Evolutionary conservation across 2,888 invertebrate genomes (phyloP), one percentile per base, ranked within the genome.

Genomic region (Mellilla xanthometata): DNA sequence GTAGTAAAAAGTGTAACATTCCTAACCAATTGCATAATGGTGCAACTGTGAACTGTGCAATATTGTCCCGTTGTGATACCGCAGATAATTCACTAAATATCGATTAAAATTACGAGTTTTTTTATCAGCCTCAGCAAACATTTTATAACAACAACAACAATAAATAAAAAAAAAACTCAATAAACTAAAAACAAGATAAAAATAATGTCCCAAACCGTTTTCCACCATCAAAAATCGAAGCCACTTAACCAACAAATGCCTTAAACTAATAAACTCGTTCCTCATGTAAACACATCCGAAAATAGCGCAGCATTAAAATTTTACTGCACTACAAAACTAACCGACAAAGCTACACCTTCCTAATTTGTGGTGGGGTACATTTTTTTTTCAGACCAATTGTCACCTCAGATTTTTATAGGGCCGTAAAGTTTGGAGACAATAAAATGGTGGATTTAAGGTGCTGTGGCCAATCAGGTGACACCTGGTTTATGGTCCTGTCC

Each of bases 341-440:
- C 56, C 49, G 58, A 48, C 57, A 45, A 33, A 54, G 49, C 48
- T 43, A 38, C 46, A 51, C 45, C 51, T 60, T 52, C 40, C 53
- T 49, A 51, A 56, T 54, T 65, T 68, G 66, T 62, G 60, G 51
- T 31, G 55, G 62, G 56, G 55, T 60, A 58, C 52, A 55, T 49
- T 52, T 61, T 64, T 61, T 64, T 55, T 63, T 57, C 3, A 53
- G 67, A 67, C 71, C 82, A 77, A 81, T 85, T 86, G 85, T 84
- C 85, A 83, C 82, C 81, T 79, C 61, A 56, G 68, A 76, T 65
- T 83, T 85, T 86, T 83, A 85, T 75, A 59, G 68, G 56, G 39
- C 60, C 62, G 72, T 82, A 81, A 82, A 81, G 62, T 54, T 56
- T 53, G 56, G 58, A 60, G 61, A 62, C 73, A 80, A 72, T 82